Evolutionary conservation across 2,888 invertebrate genomes (phyloP).

Genomic region (Idaea biselata): DNA sequence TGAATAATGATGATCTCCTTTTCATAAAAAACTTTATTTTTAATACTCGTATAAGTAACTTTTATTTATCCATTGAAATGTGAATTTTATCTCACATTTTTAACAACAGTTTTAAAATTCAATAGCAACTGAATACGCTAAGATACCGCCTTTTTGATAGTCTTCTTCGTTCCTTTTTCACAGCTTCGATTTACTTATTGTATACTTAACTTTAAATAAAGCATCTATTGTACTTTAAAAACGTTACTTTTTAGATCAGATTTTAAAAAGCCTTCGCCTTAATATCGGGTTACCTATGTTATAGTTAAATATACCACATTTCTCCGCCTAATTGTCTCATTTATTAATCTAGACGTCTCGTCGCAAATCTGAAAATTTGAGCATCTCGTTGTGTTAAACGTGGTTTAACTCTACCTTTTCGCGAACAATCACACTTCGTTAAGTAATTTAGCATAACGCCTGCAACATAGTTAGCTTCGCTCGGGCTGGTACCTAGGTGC

Average conservation of each 20-base stretch:
- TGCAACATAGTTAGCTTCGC: background rate
- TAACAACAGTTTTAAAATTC: constrained; percentile 44
- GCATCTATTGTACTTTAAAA: background rate
- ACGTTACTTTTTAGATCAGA: background rate
- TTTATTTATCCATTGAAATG: constrained; percentile 42
- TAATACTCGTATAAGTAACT: constrained; percentile 5
- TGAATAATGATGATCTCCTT: background rate
- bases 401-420: background rate
- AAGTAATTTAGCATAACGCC: constrained; percentile 1
- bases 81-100: constrained; percentile 41
- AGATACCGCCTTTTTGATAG: constrained; percentile 40
- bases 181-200: background rate
- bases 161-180: background rate
- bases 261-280: background rate
- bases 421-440: background rate
- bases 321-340: background rate
- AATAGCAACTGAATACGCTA: constrained; percentile 43
- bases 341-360: background rate
- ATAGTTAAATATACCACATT: background rate
- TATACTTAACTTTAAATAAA: background rate
- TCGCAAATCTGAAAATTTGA: background rate
- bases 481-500: background rate
- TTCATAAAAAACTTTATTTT: background rate
- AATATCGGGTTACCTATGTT: background rate
- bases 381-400: background rate